Evolutionary conservation across 1,140 invertebrate species (phyloP).

Genomic region (Drosophila elegans): DNA sequence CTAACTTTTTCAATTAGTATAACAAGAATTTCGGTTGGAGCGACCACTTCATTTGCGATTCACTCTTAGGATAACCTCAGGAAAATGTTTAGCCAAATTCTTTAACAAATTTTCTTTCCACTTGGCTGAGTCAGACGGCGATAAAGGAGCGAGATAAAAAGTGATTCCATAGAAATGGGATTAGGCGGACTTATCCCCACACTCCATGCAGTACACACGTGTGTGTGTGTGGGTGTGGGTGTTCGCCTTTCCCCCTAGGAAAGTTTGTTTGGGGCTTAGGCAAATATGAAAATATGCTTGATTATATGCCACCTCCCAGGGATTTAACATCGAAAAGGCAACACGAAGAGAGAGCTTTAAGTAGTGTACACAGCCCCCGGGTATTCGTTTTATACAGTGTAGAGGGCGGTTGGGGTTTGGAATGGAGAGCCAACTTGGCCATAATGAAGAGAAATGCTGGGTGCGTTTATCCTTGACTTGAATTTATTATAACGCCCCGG

Average conservation of each 20-base stretch:
- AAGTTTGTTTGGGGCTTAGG: constrained; percentile 60
- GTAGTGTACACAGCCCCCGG: constrained; percentile 29
- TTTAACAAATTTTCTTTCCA: constrained; percentile 42
- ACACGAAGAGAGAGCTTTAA: constrained; percentile 17
- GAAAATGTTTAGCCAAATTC: constrained; percentile 46
- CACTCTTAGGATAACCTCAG: not conserved
- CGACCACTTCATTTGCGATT: constrained; percentile 47
- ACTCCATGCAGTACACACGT: constrained; percentile 31
- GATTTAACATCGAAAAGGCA: constrained; percentile 23
- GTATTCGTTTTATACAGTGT: constrained; percentile 3
- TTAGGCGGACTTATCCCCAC: constrained; percentile 42
- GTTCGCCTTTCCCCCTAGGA: constrained; percentile 1
- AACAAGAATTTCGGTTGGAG: constrained; percentile 64
- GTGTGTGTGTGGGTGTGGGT: constrained; percentile 12
- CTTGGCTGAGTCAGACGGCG: constrained; percentile 7
- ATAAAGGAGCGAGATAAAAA: constrained; percentile 13
- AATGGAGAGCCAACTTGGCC: constrained; percentile 24
- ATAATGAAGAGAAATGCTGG: constrained; percentile 70
- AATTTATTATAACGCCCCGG: constrained; percentile 39
- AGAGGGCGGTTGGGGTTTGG: too few species aligned
- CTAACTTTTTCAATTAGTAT: constrained; percentile 80
- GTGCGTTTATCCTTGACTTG: constrained; percentile 51
- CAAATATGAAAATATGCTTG: constrained; percentile 75
- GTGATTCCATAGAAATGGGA: constrained; percentile 32
- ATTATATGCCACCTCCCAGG: constrained; percentile 47